phyloP scores from a whole-genome alignment of 2,888 invertebrate genomes.

The Scaptomyza reducta region DNA sequence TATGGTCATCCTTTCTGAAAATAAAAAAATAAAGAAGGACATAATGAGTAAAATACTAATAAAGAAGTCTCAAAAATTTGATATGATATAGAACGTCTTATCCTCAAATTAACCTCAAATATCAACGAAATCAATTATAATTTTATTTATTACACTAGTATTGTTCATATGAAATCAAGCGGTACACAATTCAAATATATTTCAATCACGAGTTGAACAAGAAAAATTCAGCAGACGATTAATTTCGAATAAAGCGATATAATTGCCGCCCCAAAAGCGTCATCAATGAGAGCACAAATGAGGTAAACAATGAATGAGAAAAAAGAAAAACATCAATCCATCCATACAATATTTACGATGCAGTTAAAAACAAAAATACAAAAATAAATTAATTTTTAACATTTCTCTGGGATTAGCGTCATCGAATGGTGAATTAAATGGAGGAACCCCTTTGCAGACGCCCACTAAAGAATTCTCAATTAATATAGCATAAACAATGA shows the following conservation, averaged over 20 bases:
- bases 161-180: not conserved
- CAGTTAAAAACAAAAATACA: not conserved
- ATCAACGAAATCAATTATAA: not conserved
- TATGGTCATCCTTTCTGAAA: slow-evolving; percentile 81
- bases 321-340: slow-evolving; percentile 30
- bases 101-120: not conserved
- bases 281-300: slow-evolving; percentile 1
- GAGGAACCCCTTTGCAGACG: slow-evolving; percentile 23
- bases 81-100: too few species aligned
- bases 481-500: slow-evolving; percentile 5
- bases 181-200: not conserved
- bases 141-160: not conserved
- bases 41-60: too few species aligned
- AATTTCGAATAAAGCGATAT: slow-evolving; percentile 17
- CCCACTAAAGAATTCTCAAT: slow-evolving; percentile 35
- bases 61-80: too few species aligned
- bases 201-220: not conserved
- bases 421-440: slow-evolving; percentile 20
- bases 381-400: slow-evolving; percentile 4
- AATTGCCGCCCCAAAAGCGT: slow-evolving; percentile 6
- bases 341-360: slow-evolving; percentile 17
- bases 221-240: slow-evolving; percentile 18
- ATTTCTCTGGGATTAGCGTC: slow-evolving; percentile 40
- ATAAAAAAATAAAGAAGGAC: not conserved
- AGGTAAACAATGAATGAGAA: slow-evolving; percentile 7